Evolutionary conservation across 1,140 invertebrate species (phyloP), one percentile per base, ranked within the genome.

Genomic region (Aphaenogaster rudis): DNA sequence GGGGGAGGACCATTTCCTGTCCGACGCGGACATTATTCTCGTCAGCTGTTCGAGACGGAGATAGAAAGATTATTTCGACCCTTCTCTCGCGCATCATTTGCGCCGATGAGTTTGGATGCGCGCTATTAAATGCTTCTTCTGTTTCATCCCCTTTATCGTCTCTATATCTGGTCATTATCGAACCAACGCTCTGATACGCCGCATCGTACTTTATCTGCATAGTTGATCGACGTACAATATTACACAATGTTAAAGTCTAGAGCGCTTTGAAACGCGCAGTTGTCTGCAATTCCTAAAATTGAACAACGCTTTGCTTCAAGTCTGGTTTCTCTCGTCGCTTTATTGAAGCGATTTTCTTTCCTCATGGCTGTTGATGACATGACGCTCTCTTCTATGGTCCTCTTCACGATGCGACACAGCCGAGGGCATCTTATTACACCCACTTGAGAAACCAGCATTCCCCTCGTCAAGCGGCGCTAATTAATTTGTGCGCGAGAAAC

Each of bases 391-490:
- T 87, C 59, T 85, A 36, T 59, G 64, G 57, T 39, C 17, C 77
- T 78, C 79, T 63, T 88, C n/a, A 77, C 80, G n/a, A 45, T 72
- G 81, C 71, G 61, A 86, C 71, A 71, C 61, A 81, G 71, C 36
- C 61, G 69, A 81, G 86, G 76, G 89, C 90, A 90, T 92, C 84
- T 92, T 92, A 92, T 92, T 92, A 92, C 90, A 88, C 80, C 88
- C 91, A 92, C 91, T 92, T 92, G 91, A 92, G 86, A 81, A 72
- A 74, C 64, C 67, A 74, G 78, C 64, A 72, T 89, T 67, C 76
- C 57, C 69, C 64, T 81, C 79, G 66, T 66, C 87, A 84, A 77
- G 54, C 52, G 67, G 79, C 80, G 72, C 74, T 92, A 92, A 92
- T 92, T 92, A 92, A 91, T 91, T 89, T 85, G 90, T 89, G 88